A percentile compares a stretch with the other conserved stretches of the same genome.
These are phyloP conservation scores for Phaethon lepturus DNA, from an alignment of 2,113 vertebrate species.

Conservation along the genomic window DNA sequence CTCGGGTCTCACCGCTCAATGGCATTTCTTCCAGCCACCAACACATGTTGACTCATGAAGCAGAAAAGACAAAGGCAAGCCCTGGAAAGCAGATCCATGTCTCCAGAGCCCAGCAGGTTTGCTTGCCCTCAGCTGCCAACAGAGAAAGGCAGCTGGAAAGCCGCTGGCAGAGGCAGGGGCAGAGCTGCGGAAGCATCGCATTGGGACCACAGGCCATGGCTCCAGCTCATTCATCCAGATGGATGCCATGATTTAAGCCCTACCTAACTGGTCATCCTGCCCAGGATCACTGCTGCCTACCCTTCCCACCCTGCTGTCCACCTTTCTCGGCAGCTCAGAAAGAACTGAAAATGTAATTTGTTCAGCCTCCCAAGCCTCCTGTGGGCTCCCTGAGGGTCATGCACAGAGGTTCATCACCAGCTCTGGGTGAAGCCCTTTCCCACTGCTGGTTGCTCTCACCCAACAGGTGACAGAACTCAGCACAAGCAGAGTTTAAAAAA, in stretches of 20 bases:
- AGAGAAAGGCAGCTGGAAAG: background rate
- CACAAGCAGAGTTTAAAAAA: background rate
- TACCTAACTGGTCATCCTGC: background rate
- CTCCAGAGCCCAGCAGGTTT: background rate
- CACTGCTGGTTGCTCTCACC: background rate
- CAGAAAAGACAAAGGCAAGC: background rate
- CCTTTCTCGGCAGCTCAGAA: background rate
- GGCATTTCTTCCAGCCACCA: background rate
- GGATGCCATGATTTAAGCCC: background rate
- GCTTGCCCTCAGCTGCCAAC: background rate
- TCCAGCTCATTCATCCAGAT: background rate
- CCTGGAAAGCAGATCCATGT: background rate
- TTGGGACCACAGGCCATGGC: rapidly evolving
- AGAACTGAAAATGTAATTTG: background rate
- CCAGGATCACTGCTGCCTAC: background rate
- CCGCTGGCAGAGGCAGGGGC: rapidly evolving
- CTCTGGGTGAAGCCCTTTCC: background rate
- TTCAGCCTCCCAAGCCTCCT: background rate
- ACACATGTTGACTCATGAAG: background rate
- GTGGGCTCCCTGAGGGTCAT: background rate
- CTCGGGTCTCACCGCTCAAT: rapidly evolving
- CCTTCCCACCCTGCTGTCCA: background rate
- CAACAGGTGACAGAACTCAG: background rate
- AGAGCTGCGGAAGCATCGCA: background rate
- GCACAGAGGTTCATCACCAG: background rate